Percentiles rank a stretch among this genome's conserved stretches.
These are phyloP conservation scores for Diplosoma virens DNA, from an alignment of 23 tunicate genomes.

Conservation along the genomic window DNA sequence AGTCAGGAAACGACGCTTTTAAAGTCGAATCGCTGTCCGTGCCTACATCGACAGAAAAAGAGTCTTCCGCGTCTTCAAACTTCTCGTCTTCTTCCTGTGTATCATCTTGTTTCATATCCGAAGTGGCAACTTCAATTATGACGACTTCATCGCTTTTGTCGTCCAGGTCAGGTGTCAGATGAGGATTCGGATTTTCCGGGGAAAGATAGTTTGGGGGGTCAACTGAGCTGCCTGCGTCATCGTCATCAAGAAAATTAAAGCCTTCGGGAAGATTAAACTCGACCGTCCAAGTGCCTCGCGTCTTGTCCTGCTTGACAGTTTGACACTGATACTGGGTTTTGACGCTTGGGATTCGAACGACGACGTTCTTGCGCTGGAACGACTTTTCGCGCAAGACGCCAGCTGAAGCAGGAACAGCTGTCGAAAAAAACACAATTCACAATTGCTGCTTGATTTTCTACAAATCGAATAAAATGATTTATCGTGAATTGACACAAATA, in stretches of 20 bases:
- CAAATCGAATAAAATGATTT: too few species aligned
- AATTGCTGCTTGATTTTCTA: too few species aligned
- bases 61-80: neutral
- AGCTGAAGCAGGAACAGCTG: too few species aligned
- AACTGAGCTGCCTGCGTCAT: slow-evolving; percentile 1
- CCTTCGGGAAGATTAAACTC: neutral
- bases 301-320: slow-evolving; percentile 1
- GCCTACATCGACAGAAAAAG: neutral
- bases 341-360: neutral
- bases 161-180: too few species aligned
- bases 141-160: neutral
- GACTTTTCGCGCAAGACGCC: neutral
- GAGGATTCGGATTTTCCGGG: neutral
- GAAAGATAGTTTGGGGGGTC: too few species aligned
- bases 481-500: too few species aligned
- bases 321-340: neutral
- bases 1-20: slow-evolving; percentile 3
- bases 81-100: neutral
- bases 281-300: neutral
- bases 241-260: neutral
- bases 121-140: neutral
- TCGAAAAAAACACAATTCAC: too few species aligned
- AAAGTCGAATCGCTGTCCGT: slow-evolving; percentile 29
- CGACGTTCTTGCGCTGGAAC: neutral
- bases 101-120: too few species aligned